A percentile compares a stretch with the other conserved stretches of the same genome.
Conservation (phyloP, 2,888 invertebrate species). For the Sarcophaga variegata region DNA sequence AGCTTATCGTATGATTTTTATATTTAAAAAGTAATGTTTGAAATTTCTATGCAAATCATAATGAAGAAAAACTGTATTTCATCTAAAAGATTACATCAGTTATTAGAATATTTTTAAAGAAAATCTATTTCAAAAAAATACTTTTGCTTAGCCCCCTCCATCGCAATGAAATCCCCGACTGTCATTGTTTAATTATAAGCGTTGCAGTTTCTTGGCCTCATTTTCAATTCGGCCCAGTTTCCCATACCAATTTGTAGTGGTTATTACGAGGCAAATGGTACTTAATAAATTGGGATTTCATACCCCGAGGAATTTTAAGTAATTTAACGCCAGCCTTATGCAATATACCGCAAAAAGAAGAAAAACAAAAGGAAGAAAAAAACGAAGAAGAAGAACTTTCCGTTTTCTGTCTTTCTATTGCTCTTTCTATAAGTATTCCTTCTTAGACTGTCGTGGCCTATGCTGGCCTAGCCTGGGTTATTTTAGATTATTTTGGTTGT, state of each 20-base stretch:
- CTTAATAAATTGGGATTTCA: slow-evolving; percentile 63
- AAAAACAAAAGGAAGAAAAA: too few species aligned
- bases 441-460: too few species aligned
- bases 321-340: slow-evolving; percentile 69
- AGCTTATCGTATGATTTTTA: too few species aligned
- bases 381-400: slow-evolving; percentile 37
- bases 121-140: not conserved
- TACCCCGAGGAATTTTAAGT: slow-evolving; percentile 68
- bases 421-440: too few species aligned
- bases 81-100: too few species aligned
- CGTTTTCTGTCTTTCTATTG: too few species aligned
- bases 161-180: not conserved
- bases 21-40: too few species aligned
- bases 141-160: slow-evolving; percentile 11
- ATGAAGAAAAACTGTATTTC: too few species aligned
- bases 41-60: too few species aligned
- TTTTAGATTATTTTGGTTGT: not conserved
- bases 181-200: slow-evolving; percentile 42
- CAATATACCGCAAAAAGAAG: not conserved
- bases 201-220: slow-evolving; percentile 37
- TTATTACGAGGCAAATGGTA: slow-evolving; percentile 26
- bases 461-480: not conserved
- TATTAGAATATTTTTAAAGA: too few species aligned
- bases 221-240: not conserved
- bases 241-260: slow-evolving; percentile 35